Evolutionary conservation across 1,140 invertebrate genomes (phyloP), one percentile per base, ranked within the genome.

Genomic region (Brachystomella parvula): DNA sequence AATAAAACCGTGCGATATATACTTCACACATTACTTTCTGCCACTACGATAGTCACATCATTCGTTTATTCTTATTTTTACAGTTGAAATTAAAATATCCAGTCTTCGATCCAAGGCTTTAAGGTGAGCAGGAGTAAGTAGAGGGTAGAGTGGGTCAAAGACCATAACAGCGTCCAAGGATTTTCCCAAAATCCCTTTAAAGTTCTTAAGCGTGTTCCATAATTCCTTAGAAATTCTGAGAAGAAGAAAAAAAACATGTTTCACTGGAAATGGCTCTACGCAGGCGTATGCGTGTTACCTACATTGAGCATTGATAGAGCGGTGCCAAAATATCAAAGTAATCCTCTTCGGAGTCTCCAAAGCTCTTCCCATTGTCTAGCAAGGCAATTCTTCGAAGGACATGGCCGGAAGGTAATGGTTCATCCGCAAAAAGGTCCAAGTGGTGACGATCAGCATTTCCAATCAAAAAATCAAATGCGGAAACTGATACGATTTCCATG

Each of bases 371-470:
- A 84, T 96, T 97, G 75, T 97, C 94, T n/a, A 93, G 80, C 19
- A 94, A 79, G 24, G 96, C 75, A 57, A 96, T 81, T 65, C 83
- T 84, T 69, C 49, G 64, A 2, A 67, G n/a, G n/a, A n/a, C 67
- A 47, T 72, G 71, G 26, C 63, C 3, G 35, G 28, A 39, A 44
- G 60, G 12, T 65, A 87, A 84, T 75, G 87, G 84, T 17, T 79
- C 76, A 47, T 73, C 79, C 78, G 39, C 78, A 76, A 59, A 90
- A 2, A 87, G 83, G 79, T 96, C 92, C 75, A 92, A 95, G 76
- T 91, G 88, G 81, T 97, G 93, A 21, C 94, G 81, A 79, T 97
- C 94, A 1, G 92, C 94, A 81, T 97, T 97, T 76, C 92, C 91
- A 76, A 95, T 88, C 1, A 97, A 79, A 79, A 93, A 97, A 79